Evolutionary conservation across 2,797 vertebrate species (phyloP).

Genomic region (Gymnothorax javanicus): DNA sequence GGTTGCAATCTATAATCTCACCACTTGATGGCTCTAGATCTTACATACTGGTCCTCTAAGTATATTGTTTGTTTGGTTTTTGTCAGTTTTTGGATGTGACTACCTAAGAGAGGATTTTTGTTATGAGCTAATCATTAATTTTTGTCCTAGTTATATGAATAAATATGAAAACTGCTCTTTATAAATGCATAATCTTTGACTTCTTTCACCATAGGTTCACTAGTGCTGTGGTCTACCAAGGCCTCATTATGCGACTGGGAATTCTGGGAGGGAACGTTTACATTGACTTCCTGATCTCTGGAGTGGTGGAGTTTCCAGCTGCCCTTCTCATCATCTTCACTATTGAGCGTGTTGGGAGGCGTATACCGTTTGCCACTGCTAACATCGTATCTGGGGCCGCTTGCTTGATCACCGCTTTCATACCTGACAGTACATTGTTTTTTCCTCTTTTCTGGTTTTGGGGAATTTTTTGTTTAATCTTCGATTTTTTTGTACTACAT

Average conservation of each 20-base stretch:
- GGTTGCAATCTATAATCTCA: too few relatives aligned
- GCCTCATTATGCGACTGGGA: constrained; percentile 91
- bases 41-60: too few relatives aligned
- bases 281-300: constrained; percentile 87
- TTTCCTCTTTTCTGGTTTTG: background rate
- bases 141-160: too few relatives aligned
- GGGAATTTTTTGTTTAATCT: background rate
- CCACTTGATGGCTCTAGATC: too few relatives aligned
- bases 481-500: background rate
- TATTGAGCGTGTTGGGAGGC: constrained; percentile 86
- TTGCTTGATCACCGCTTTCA: constrained; percentile 83
- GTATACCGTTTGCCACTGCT: constrained; percentile 83
- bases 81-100: too few relatives aligned
- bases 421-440: constrained; percentile 81
- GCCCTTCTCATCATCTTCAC: constrained; percentile 87
- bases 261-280: constrained; percentile 87
- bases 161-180: too few relatives aligned
- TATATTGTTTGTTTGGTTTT: too few relatives aligned
- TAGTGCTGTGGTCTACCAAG: constrained; percentile 91
- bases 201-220: constrained; percentile 79
- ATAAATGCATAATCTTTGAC: too few relatives aligned
- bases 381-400: constrained; percentile 81
- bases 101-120: too few relatives aligned
- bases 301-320: constrained; percentile 84
- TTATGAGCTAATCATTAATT: too few relatives aligned